phyloP scores from a whole-genome alignment of 2,797 vertebrate species.

The Taeniopygia guttata region DNA sequence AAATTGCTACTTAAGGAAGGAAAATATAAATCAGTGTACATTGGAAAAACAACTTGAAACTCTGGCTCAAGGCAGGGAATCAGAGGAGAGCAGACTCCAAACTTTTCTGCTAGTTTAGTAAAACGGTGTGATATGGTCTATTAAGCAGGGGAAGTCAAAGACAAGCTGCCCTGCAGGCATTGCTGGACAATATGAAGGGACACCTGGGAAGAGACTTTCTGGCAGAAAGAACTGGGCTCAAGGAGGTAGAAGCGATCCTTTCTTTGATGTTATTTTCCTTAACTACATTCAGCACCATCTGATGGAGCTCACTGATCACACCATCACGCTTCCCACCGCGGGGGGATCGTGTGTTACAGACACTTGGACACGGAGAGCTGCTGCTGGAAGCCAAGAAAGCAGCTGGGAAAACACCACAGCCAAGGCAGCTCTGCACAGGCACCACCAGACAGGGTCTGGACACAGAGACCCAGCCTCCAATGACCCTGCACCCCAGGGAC shows the following conservation, averaged over 20 bases:
- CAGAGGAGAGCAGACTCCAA: not conserved
- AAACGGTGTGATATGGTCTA: not conserved
- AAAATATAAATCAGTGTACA: not conserved
- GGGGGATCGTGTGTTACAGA: not conserved
- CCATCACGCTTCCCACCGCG: accelerated
- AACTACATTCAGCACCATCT: accelerated
- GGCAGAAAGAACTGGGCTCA: not conserved
- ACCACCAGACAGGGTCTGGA: accelerated
- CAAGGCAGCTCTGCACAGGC: not conserved
- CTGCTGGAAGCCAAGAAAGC: not conserved
- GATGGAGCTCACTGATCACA: not conserved
- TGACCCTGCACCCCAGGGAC: accelerated
- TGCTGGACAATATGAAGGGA: not conserved
- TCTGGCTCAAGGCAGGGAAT: not conserved
- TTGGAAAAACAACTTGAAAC: not conserved
- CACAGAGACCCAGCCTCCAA: accelerated
- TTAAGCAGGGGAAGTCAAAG: not conserved
- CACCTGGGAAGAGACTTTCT: not conserved
- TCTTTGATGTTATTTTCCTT: not conserved
- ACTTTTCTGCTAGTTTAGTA: not conserved
- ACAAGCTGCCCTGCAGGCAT: not conserved
- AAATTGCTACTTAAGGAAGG: not conserved
- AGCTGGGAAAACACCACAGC: not conserved
- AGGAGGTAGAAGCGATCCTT: not conserved
- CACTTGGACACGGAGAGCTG: accelerated